phyloP scores from a whole-genome alignment of 2,797 vertebrate species.

The Sternarchorhynchus goeldii region DNA sequence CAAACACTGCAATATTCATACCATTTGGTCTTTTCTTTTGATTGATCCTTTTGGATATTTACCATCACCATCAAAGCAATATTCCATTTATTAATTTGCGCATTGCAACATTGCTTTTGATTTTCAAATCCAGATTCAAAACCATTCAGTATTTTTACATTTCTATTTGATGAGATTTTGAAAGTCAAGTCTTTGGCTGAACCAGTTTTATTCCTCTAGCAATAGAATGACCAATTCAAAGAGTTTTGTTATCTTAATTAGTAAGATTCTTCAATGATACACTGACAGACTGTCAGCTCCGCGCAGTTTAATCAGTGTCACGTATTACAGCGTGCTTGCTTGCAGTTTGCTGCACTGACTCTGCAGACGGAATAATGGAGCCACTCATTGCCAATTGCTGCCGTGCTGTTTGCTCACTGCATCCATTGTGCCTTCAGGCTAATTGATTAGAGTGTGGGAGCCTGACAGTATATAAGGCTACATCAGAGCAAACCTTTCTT shows the following conservation, averaged over 20 bases:
- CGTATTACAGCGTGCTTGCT: not conserved
- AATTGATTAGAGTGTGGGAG: slow-evolving; percentile 45
- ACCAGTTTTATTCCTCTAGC: not conserved
- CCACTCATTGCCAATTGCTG: slow-evolving; percentile 42
- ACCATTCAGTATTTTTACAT: not conserved
- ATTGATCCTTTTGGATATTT: slow-evolving; percentile 35
- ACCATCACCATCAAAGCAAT: slow-evolving; percentile 1
- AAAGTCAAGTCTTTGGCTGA: not conserved
- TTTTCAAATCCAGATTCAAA: not conserved
- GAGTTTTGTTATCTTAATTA: not conserved
- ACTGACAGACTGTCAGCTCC: not conserved
- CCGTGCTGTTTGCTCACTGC: slow-evolving; percentile 46
- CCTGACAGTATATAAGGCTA: slow-evolving; percentile 43
- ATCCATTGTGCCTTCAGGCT: slow-evolving; percentile 47
- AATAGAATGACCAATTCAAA: not conserved
- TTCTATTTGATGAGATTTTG: not conserved
- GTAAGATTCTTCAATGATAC: not conserved
- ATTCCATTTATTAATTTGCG: slow-evolving; percentile 9
- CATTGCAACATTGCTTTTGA: not conserved
- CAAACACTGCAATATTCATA: not conserved
- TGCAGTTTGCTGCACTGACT: slow-evolving; percentile 18
- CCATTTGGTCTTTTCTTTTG: not conserved
- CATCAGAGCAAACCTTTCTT: slow-evolving; percentile 44
- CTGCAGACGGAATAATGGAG: slow-evolving; percentile 42
- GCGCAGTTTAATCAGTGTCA: not conserved